Base-by-base conservation (phyloP, 2,888 invertebrate genomes). In the Melipona bicolor region DNA sequence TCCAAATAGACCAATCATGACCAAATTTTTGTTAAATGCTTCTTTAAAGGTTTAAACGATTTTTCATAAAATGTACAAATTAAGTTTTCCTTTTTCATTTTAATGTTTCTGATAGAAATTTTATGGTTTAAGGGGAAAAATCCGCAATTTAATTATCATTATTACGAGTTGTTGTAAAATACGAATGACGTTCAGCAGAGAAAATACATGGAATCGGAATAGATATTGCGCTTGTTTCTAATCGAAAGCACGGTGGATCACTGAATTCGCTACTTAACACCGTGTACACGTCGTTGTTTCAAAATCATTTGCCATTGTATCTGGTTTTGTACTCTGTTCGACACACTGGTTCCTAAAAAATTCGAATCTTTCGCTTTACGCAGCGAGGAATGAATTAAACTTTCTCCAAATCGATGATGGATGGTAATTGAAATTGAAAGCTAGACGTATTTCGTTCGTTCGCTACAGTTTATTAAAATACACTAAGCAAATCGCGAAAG, bases 201-300 rank as follows among this genome's bases (percentile, higher is more conserved):
- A 71, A 61, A 67, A 21, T 11, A 43, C 43, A 43, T 72, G 68
- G n/a, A 36, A 72, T 73, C 50, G 50, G 56, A 24, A 50, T 17
- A 17, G 32, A 50, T 11, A 64, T 43, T 54, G 27, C 71, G 36
- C 27, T 43, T 43, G 50, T 64, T 69, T 64, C 21, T 79, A 27
- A 62, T 70, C 19, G 24, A 73, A 61, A 24, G 15, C 71, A 54
- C 77, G 70, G 77, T 81, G 77, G 77, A 81, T 65, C 81, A 74
- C 19, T 74, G 77, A 81, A 81, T 81, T 83, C 56, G 36, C 19
- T 27, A 13, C 17, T 27, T 24, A 19, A 21, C 15, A 65, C 36
- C 27, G n/a, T 65, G 59, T 27, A 50, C 3, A 61, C 32, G 56
- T 73, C 71, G 56, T 73, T 62, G 43, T 56, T 69, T 9, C 19